Evolutionary conservation across 2,888 invertebrate species (phyloP), one percentile per base, ranked within the genome.

Genomic region (Criorhina ranunculi): DNA sequence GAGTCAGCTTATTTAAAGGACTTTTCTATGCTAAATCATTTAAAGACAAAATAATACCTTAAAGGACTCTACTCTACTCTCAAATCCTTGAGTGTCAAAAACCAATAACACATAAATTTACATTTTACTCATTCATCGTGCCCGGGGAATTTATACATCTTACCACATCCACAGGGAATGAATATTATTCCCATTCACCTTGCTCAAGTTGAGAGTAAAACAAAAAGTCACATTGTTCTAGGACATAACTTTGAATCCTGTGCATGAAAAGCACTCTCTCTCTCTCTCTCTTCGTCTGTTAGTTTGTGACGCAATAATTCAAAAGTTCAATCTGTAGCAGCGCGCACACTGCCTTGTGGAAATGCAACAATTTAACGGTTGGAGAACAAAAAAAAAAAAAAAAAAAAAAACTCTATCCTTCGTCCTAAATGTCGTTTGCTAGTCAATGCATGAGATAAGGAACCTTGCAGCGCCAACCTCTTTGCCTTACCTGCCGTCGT

Each of bases 221-320:
- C 44, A 24, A 40, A 69, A 80, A 81, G 76, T 76, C 76, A 70
- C 46, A 69, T 35, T 33, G 49, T 69, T 57, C 49, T 11, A 55
- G 66, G 62, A 53, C 11, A 62, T 19, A 64, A 76, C 55, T 76
- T 67, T 35, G 78, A 62, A 49, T 62, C 49, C 29, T 78, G n/a
- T n/a, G 78, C 78, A 83, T 73, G 72, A 78, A 62, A 72, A 46
- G 62, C 42, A 66, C 37, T 78, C 35, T 12, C 62, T 79, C 79
- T 73, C 73, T 82, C 77, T 60, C 66, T 44, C n/a, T n/a, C n/a
- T n/a, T n/a, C n/a, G 60, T 42, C 57, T 67, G 40, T 67, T 46
- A 67, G 78, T 83, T 60, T 75, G 75, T 79, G 83, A 59, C 83
- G 76, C 42, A 85, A 80, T 80, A 85, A 85, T 85, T 85, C 75